A percentile compares a stretch with the other conserved stretches of the same genome.
phyloP scores from a whole-genome alignment of 2,888 invertebrate genomes.

The Hydraecia micacea region DNA sequence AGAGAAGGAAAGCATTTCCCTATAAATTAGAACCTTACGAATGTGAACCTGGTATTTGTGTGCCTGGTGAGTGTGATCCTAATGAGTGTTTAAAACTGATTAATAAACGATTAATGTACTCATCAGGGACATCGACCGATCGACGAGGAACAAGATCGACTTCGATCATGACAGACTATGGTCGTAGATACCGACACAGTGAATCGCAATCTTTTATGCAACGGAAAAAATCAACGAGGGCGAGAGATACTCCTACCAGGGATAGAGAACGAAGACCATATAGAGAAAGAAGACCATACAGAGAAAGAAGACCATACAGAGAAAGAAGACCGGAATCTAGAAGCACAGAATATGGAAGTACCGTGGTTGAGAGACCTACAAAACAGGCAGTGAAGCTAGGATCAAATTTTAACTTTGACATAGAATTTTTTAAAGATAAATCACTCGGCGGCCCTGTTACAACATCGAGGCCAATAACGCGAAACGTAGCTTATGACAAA shows the following conservation, averaged over 20 bases:
- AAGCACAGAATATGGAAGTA: constrained; percentile 18
- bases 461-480: constrained; percentile 23
- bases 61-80: constrained; percentile 71
- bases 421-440: constrained; percentile 72
- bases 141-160: constrained; percentile 33
- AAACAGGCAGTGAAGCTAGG: constrained; percentile 70
- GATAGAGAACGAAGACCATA: neutral
- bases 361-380: constrained; percentile 23
- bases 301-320: constrained; percentile 16
- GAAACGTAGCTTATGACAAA: constrained; percentile 20
- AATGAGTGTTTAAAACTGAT: constrained; percentile 56
- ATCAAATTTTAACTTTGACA: constrained; percentile 70
- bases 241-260: constrained; percentile 16
- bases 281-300: constrained; percentile 12
- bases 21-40: constrained; percentile 62
- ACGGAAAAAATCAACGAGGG: constrained; percentile 20
- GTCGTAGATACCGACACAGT: constrained; percentile 34
- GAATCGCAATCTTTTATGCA: constrained; percentile 45
- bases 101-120: constrained; percentile 41
- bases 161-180: constrained; percentile 25
- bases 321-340: constrained; percentile 19
- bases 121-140: constrained; percentile 48
- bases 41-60: constrained; percentile 68
- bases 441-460: constrained; percentile 13
- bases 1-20: constrained; percentile 24